A percentile compares a stretch with the other conserved stretches of the same genome.
phyloP scores from a whole-genome alignment of 64 coral and sea anemone genomes.

The Trachythela sp. region DNA sequence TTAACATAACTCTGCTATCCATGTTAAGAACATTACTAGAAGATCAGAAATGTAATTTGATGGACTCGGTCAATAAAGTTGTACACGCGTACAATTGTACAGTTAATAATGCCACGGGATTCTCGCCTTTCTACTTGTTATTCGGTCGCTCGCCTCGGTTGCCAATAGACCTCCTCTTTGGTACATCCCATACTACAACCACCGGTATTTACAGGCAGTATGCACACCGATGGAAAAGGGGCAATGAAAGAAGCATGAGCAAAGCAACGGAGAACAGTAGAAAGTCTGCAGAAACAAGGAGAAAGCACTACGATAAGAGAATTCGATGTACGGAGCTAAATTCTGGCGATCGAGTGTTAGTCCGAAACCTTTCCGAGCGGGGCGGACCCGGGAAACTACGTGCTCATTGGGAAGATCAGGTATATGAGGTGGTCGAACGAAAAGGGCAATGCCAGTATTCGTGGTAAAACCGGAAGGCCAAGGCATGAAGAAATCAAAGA shows the following conservation, averaged over 20 bases:
- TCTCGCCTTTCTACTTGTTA: slow-evolving; percentile 43
- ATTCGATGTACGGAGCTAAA: background rate
- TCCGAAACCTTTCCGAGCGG: slow-evolving; percentile 29
- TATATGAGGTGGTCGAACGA: background rate
- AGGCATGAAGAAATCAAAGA: background rate
- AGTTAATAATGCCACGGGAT: slow-evolving; percentile 36
- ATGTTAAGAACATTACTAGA: slow-evolving; percentile 47
- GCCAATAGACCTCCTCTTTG: slow-evolving; percentile 42
- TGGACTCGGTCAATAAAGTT: slow-evolving; percentile 44
- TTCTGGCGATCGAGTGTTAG: slow-evolving; percentile 23
- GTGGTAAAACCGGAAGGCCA: background rate
- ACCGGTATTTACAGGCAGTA: background rate
- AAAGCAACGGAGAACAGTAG: background rate
- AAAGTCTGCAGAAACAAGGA: background rate
- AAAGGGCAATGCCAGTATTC: slow-evolving; percentile 11
- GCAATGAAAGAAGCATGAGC: slow-evolving; percentile 40
- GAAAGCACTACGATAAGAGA: slow-evolving; percentile 22
- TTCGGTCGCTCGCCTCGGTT: slow-evolving; percentile 35
- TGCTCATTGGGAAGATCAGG: slow-evolving; percentile 22
- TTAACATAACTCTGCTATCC: background rate
- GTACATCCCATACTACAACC: background rate
- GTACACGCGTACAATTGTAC: slow-evolving; percentile 52
- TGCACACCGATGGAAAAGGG: slow-evolving; percentile 11
- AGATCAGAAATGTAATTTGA: slow-evolving; percentile 25
- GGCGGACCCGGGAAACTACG: slow-evolving; percentile 39